These are phyloP conservation scores for Falcaria lacertinaria DNA, from an alignment of 2,888 invertebrate genomes.

Conservation along the genomic window DNA sequence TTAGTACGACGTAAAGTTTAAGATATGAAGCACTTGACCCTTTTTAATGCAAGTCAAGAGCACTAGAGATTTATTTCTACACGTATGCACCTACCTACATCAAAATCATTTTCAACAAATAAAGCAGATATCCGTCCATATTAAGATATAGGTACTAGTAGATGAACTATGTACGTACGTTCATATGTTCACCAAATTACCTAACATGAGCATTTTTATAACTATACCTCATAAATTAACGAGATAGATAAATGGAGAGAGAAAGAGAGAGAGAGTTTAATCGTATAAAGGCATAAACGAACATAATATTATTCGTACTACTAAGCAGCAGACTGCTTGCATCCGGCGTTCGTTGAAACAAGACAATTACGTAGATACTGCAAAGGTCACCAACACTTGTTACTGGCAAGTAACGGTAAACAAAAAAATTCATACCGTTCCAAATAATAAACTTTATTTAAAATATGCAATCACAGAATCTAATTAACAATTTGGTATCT, in stretches of 20 bases:
- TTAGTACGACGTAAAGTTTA: not conserved
- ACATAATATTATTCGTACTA: slow-evolving; percentile 1
- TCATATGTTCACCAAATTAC: too few species aligned
- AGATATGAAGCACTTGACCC: slow-evolving; percentile 33
- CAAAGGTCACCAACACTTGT: slow-evolving; percentile 9
- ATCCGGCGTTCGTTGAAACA: slow-evolving; percentile 21
- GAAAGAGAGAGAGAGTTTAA: too few species aligned
- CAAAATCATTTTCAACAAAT: not conserved
- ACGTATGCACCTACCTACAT: not conserved
- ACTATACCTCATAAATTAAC: too few species aligned
- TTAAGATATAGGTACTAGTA: too few species aligned
- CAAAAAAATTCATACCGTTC: too few species aligned
- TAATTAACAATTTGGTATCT: too few species aligned
- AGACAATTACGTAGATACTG: slow-evolving; percentile 14
- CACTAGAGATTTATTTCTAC: slow-evolving; percentile 30
- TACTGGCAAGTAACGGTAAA: not conserved
- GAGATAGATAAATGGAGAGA: too few species aligned
- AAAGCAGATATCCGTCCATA: slow-evolving; percentile 11
- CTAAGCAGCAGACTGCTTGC: slow-evolving; percentile 18
- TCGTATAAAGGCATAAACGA: not conserved
- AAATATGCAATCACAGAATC: too few species aligned
- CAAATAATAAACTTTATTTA: too few species aligned
- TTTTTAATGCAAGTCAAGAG: slow-evolving; percentile 22
- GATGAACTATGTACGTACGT: too few species aligned
- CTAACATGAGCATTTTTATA: too few species aligned